phyloP scores from a whole-genome alignment of 2,888 invertebrate species.

The Brachyopa scutellaris region DNA sequence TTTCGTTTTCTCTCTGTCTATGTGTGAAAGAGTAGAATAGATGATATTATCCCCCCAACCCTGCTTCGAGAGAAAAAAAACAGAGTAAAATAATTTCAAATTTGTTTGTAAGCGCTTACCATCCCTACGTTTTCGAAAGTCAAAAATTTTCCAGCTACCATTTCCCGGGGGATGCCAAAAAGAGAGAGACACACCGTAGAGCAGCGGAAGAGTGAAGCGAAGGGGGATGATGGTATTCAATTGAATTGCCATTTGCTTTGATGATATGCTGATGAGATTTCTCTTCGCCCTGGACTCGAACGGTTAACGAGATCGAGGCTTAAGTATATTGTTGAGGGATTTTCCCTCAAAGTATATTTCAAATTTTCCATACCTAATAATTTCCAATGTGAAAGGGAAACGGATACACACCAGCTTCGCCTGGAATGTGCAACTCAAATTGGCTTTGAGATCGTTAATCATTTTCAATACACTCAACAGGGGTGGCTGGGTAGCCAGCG shows the following conservation, averaged over 20 bases:
- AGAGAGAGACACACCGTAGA: neutral
- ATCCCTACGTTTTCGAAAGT: conserved; percentile 33
- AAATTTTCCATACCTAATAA: conserved; percentile 39
- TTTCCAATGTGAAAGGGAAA: conserved; percentile 29
- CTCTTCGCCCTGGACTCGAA: conserved; percentile 2
- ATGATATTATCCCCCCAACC: neutral
- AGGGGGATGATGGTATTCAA: conserved; percentile 38
- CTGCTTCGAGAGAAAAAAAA: neutral
- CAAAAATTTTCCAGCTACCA: conserved; percentile 27
- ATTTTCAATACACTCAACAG: conserved; percentile 33
- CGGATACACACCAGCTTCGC: conserved; percentile 15
- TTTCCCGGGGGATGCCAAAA: neutral
- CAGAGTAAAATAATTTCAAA: conserved; percentile 57
- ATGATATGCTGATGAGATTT: conserved; percentile 69
- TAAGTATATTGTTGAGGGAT: conserved; percentile 39
- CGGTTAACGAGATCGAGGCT: conserved; percentile 25
- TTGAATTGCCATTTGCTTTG: conserved; percentile 67
- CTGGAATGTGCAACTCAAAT: conserved; percentile 46
- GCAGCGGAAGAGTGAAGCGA: no score
- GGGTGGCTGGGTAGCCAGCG: no score
- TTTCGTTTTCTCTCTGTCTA: conserved; percentile 1
- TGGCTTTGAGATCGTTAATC: conserved; percentile 62
- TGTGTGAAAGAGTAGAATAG: neutral
- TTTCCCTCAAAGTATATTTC: neutral
- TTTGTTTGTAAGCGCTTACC: conserved; percentile 51